Base-by-base conservation (phyloP, 1,140 invertebrate species). In the Eubasilissa regina region DNA sequence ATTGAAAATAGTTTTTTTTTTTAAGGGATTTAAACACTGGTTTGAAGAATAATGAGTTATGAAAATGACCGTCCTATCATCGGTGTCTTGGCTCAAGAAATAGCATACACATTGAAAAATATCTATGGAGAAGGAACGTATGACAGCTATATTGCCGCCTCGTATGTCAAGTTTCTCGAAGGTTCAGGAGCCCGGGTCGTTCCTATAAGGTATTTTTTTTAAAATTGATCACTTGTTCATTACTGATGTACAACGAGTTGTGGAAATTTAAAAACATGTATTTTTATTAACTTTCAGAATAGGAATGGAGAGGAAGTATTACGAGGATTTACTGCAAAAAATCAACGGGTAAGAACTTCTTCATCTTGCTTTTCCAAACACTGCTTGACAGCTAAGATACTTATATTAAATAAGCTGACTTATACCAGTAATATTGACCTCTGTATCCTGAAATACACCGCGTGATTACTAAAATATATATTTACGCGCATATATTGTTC, bases 121-220 rank as follows among this genome's bases (percentile, higher is more conserved):
- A 85, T 87, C 7, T 93, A 89, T 85, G 86, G 87, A 64, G 13
- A 56, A 0, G 81, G 86, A 47, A 76, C 87, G 25, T 90, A 90
- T 79, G 86, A 90, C 0, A 93, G 93, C 83, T 97, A 94, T 83
- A 95, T 98, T 62, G 93, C 93, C 0, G 93, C 96, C 0, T 95
- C 94, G 0, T 98, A 98, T 84, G 94, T 97, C 0, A 97, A 97
- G 86, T 95, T 91, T 86, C 82, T 98, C 11, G 95, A 97, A 89
- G 89, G 92, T 72, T 92, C 93, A 10, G 96, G 96, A 13, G 96
- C 94, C 8, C 89, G 93, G 85, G 95, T 95, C 4, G 92, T 96
- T 3, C 96, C 96, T 0, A 93, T 98, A 83, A 91, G 93, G 95
- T n/a, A 35, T 3, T 1, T 1, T 35, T 35, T 35, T 35, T 1